A percentile compares a stretch with the other conserved stretches of the same genome.
phyloP scores from a whole-genome alignment of 2,113 vertebrate species.

The Caranx melampygus region DNA sequence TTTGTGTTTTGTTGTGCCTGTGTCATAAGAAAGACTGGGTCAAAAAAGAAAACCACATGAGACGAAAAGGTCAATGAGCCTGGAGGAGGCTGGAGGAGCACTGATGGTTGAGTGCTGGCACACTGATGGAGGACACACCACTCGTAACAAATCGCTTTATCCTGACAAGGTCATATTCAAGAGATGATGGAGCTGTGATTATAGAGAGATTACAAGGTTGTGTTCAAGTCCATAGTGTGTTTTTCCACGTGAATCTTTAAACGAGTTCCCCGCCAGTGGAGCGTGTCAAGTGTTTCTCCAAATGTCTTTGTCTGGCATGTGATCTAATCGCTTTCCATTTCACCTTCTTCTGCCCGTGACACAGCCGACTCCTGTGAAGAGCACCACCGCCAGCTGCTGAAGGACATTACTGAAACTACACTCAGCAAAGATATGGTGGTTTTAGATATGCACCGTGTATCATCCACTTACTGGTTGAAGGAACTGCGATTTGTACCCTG shows the following conservation, averaged over 20 bases:
- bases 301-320: conserved; percentile 7
- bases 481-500: background rate
- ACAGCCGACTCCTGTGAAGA: background rate
- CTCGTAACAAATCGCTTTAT: background rate
- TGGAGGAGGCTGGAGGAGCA: conserved; percentile 15
- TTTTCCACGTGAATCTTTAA: background rate
- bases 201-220: conserved; percentile 18
- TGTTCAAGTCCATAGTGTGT: background rate
- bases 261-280: background rate
- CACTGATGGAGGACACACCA: background rate
- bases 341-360: background rate
- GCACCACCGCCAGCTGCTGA: background rate
- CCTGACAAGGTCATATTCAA: conserved; percentile 22
- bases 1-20: background rate
- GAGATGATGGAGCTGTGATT: conserved; percentile 5
- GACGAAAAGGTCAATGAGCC: background rate
- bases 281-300: conserved; percentile 18
- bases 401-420: conserved; percentile 1
- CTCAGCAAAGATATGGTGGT: background rate
- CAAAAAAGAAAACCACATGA: background rate
- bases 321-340: conserved; percentile 3
- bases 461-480: background rate
- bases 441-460: background rate
- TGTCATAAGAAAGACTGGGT: background rate
- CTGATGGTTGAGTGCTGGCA: conserved; percentile 10